Evolutionary conservation across 2,113 vertebrate species (phyloP).

Genomic region (Cinclus mexicanus): DNA sequence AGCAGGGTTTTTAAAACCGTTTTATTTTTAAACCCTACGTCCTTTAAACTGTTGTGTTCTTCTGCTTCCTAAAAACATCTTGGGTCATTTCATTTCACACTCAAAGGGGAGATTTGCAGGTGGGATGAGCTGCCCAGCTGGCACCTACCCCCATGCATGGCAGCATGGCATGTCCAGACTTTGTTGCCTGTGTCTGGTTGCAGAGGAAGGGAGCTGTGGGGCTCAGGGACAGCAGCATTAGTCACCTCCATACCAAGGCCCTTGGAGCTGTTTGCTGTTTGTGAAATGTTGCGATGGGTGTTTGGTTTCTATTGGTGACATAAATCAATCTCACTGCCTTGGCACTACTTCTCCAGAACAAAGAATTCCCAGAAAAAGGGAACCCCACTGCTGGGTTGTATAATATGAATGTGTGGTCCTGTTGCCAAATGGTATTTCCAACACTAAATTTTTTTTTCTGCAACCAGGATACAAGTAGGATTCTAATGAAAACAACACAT

Average conservation of each 20-base stretch:
- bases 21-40: not conserved
- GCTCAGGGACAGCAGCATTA: not conserved
- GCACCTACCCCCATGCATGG: rapidly evolving
- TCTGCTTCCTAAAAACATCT: not conserved
- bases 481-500: slow-evolving; percentile 46
- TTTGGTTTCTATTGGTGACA: slow-evolving; percentile 35
- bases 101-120: not conserved
- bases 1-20: rapidly evolving
- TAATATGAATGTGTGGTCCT: not conserved
- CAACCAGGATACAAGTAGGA: not conserved
- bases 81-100: not conserved
- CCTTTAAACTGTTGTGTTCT: not conserved
- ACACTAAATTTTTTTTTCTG: not conserved
- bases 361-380: slow-evolving; percentile 38
- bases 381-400: slow-evolving; percentile 12
- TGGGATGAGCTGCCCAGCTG: not conserved
- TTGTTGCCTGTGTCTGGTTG: rapidly evolving
- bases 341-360: not conserved
- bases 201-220: not conserved
- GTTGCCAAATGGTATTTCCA: slow-evolving; percentile 15
- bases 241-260: not conserved
- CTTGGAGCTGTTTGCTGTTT: not conserved
- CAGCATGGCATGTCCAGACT: rapidly evolving
- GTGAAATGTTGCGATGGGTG: not conserved
- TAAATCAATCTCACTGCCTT: slow-evolving; percentile 42